Base-by-base conservation (phyloP, 2,888 invertebrate genomes). In the Catocala fraxini region DNA sequence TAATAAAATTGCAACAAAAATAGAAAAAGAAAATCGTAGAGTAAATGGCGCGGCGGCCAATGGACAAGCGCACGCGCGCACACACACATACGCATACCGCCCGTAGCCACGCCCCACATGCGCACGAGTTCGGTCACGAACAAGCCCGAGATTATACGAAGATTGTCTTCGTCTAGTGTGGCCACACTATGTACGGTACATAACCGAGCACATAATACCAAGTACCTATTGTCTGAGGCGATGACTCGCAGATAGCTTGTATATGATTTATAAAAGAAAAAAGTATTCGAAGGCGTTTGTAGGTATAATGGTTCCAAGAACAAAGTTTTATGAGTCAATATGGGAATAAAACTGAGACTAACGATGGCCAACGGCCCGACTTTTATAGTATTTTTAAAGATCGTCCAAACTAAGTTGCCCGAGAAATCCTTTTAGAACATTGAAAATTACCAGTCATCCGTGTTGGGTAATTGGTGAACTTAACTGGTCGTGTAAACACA, bases 91-190 rank as follows among this genome's bases (percentile, higher is more conserved):
- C 77, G 63, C 70, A n/a, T n/a, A 68, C 59, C 51, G 49, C 70
- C 65, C 48, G 48, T 77, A 71, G 74, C 81, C 80, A 77, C 83
- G 82, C 83, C 82, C 79, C 82, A 88, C 89, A 85, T 77, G 87
- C 88, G 87, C 88, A 83, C 53, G 84, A 82, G 86, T 82, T 87
- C 73, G 85, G 89, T 92, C 92, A 92, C 92, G 91, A 90, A 77
- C 87, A 70, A 74, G 82, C 77, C 83, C 81, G 84, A 89, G 90
- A 91, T 92, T 88, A 88, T 83, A 82, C 84, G 79, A 80, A 90
- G 91, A 92, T 92, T 92, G 92, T 89, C 87, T 89, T 76, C 86
- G 84, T 85, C 85, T 82, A 84, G 87, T 82, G 86, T 85, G 80
- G 81, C 65, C 73, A 68, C 68, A 59, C 68, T 75, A 70, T 76